Base-by-base conservation (phyloP, 2,113 vertebrate species). In the Pseudorasbora parva region DNA sequence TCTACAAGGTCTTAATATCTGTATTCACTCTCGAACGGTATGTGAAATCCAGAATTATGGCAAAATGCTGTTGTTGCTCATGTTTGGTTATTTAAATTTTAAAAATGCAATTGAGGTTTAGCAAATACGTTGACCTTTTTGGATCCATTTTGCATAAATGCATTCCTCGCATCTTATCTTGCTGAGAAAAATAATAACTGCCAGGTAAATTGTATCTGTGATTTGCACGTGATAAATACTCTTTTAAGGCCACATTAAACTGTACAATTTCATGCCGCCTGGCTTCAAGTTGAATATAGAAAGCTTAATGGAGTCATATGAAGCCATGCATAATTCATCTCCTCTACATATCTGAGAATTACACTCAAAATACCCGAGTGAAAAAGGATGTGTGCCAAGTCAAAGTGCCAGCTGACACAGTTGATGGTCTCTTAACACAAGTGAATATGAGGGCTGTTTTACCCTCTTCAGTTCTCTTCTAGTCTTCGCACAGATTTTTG, bases 241-340 rank as follows among this genome's bases (percentile, higher is more conserved):
- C 82, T 75, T 87, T 91, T 88, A 91, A 91, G 88, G 91, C 87
- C 5, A 80, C 90, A 90, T 93, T 93, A 91, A 91, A 89, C 86
- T 84, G 88, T 90, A 91, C 91, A 76, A 91, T 92, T 93, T 92
- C 88, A 92, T 88, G 89, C 88, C 82, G 85, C 80, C 86, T 91
- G 87, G 86, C 89, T 91, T 79, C 88, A 89, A 90, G 90, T 89
- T 89, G 89, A 89, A 92, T 91, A 92, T 88, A 90, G 93, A 88
- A 90, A 81, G 84, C 84, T 87, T 93, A 94, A 92, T 93, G 89
- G 90, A 92, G 89, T 90, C 90, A 91, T 88, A 89, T 79, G 73
- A 89, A 85, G 25, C 30, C 51, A 91, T 91, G 88, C 66, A 92
- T 90, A 89, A 94, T 92, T 92, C 91, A 93, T 89, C 73, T 79